phyloP scores from a whole-genome alignment of 2,797 vertebrate genomes.

The Neopelma chrysocephalum region DNA sequence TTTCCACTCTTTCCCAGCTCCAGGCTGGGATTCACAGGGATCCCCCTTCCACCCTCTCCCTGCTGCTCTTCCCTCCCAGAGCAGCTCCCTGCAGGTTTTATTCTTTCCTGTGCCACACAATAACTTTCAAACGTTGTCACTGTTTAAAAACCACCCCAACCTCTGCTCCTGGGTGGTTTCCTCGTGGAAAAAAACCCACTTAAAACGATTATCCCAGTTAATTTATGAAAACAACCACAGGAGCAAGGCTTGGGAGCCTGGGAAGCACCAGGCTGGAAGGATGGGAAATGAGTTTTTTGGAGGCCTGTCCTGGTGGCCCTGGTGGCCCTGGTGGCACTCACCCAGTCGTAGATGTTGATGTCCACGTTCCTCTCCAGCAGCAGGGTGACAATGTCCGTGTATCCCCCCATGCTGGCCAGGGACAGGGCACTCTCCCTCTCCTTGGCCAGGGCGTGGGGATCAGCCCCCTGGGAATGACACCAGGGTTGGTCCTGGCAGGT shows the following conservation, averaged over 20 bases:
- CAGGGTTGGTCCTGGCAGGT: background rate
- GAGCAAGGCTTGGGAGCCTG: background rate
- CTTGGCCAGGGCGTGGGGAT: conserved; percentile 86
- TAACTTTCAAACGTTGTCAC: background rate
- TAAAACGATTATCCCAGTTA: background rate
- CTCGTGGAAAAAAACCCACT: background rate
- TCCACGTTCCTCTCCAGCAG: conserved; percentile 87
- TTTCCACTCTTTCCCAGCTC: background rate
- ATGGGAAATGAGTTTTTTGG: background rate
- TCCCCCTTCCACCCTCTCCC: background rate
- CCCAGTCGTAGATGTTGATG: conserved; percentile 95
- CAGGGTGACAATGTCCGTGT: conserved; percentile 87
- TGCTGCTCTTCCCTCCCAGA: background rate
- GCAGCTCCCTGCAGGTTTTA: background rate
- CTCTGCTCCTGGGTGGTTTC: background rate
- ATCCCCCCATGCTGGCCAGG: conserved; percentile 92
- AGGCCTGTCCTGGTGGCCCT: background rate
- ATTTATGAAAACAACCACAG: background rate
- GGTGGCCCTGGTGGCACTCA: conserved; percentile 54
- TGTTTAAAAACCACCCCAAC: background rate
- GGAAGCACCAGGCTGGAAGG: background rate
- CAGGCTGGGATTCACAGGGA: background rate
- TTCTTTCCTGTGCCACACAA: background rate
- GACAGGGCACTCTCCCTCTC: conserved; percentile 93
- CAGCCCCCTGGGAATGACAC: conserved; percentile 81